Evolutionary conservation across 1,140 invertebrate species (phyloP).

Genomic region (Calliopsis andreniformis): DNA sequence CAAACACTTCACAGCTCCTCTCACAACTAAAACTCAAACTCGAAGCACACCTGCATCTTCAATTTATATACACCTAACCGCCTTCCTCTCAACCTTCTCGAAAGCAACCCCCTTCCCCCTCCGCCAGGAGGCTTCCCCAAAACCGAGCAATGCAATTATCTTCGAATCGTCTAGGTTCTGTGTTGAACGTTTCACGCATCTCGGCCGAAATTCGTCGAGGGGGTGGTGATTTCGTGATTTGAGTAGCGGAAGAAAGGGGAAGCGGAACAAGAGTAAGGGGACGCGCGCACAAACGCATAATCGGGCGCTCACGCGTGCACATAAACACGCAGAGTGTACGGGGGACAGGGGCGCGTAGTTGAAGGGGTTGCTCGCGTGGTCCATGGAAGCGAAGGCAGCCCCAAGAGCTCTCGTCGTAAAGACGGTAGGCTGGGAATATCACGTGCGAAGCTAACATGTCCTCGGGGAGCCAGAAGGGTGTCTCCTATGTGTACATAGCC

Average conservation of each 20-base stretch:
- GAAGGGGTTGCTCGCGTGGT: constrained; percentile 35
- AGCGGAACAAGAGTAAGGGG: constrained; percentile 22
- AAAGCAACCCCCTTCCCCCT: too few relatives aligned
- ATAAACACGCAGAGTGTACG: background rate
- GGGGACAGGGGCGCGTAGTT: constrained; percentile 5
- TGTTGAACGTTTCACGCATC: background rate
- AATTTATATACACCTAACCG: too few relatives aligned
- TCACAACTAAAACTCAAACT: too few relatives aligned
- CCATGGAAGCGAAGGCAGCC: constrained; percentile 31
- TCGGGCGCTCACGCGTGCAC: too few relatives aligned
- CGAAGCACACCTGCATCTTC: too few relatives aligned
- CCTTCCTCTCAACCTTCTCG: too few relatives aligned
- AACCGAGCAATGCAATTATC: too few relatives aligned
- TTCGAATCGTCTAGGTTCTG: too few relatives aligned
- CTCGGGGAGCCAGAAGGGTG: constrained; percentile 48
- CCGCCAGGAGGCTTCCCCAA: too few relatives aligned
- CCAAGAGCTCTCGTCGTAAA: constrained; percentile 57
- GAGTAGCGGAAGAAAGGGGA: constrained; percentile 27
- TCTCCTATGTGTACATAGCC: constrained; percentile 31
- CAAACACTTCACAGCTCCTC: too few relatives aligned
- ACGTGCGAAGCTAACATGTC: constrained; percentile 70
- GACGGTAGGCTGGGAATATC: constrained; percentile 62
- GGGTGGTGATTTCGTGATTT: constrained; percentile 32
- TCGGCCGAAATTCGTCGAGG: background rate
- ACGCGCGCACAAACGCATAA: background rate